Evolutionary conservation across 2,113 vertebrate genomes (phyloP).

Genomic region (Paramisgurnus dabryanus): DNA sequence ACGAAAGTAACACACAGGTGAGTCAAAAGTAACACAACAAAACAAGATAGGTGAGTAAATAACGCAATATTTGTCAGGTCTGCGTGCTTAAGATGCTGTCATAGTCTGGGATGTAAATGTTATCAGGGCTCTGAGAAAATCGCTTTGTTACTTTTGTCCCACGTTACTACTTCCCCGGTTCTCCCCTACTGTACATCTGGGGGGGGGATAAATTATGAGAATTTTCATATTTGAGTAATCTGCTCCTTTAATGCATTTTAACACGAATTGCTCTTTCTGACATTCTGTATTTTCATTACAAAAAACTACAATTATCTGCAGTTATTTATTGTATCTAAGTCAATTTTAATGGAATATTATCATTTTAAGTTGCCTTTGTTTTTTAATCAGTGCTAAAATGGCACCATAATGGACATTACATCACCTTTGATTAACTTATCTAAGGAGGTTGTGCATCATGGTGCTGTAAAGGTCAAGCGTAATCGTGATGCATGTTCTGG

Average conservation of each 20-base stretch:
- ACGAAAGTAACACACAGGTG: too few species aligned
- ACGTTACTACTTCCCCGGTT: too few species aligned
- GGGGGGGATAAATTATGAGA: too few species aligned
- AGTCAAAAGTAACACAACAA: too few species aligned
- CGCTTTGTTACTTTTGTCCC: too few species aligned
- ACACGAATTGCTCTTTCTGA: not conserved
- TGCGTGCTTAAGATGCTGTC: too few species aligned
- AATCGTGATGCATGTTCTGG: constrained; percentile 27
- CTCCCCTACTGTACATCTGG: too few species aligned
- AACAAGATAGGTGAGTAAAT: too few species aligned
- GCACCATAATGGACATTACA: not conserved
- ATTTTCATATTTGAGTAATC: too few species aligned
- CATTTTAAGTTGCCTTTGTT: not conserved
- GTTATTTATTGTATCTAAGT: not conserved
- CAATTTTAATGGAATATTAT: not conserved
- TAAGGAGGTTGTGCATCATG: not conserved
- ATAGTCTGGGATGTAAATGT: too few species aligned
- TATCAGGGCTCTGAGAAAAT: too few species aligned
- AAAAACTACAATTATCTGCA: not conserved
- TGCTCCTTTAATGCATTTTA: not conserved
- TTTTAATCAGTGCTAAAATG: not conserved
- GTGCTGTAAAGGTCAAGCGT: constrained; percentile 29
- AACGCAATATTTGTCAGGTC: too few species aligned
- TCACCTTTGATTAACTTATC: constrained; percentile 9
- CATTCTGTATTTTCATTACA: not conserved